Evolutionary conservation across 2,888 invertebrate genomes (phyloP), one percentile per base, ranked within the genome.

Genomic region (Phalangium opilio): DNA sequence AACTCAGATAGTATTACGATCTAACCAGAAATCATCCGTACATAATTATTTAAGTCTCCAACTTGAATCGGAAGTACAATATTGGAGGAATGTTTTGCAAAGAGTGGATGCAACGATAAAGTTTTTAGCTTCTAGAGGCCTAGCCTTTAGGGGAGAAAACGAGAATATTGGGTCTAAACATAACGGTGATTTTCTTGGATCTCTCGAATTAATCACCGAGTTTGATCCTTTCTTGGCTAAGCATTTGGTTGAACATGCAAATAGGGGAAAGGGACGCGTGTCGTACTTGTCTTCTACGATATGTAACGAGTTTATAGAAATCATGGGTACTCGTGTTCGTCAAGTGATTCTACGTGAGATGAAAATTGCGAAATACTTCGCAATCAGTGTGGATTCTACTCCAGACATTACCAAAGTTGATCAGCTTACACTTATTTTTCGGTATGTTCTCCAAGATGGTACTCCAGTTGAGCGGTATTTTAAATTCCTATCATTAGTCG

Each of bases 141-240:
- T 63, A 15, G 47, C 60, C 21, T 61, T 62, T 50, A 43, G 58
- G 48, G 61, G 59, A 34, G 36, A 49, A n/a, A 40, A 51, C 45
- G 58, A 63, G 51, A 55, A 42, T 34, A 55, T 62, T 51, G 56
- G 57, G 33, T 48, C 47, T 8, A 21, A 19, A 19, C 41, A 56
- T 34, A 61, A 57, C 57, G 59, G 61, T 38, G 63, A 63, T 47
- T 62, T 55, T 51, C 43, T n/a, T n/a, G n/a, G n/a, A n/a, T n/a
- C n/a, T 60, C 11, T 61, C 10, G 60, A 63, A 53, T 47, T 62
- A 15, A 41, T 62, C 18, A 54, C 61, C 5, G 49, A 61, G 44
- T 63, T 58, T 48, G 60, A 62, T 48, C 56, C 57, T n/a, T 62
- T 62, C 48, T 43, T 63, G 36, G 44, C 39, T 10, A 44, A 51